These are phyloP conservation scores for Frankliniella intonsa DNA, from an alignment of 2,888 invertebrate genomes.

Conservation along the genomic window DNA sequence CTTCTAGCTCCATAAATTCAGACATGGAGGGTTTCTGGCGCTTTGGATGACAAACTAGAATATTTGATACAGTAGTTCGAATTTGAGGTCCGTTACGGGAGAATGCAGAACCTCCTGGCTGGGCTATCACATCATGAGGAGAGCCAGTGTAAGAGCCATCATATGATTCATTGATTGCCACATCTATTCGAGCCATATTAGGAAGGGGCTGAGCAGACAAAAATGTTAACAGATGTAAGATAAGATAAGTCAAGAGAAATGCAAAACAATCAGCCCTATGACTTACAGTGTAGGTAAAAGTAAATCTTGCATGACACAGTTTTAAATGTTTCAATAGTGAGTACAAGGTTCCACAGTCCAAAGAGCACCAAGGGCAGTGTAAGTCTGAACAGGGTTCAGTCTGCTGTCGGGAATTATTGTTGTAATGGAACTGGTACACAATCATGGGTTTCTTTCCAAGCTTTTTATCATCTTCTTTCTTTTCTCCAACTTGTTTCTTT, in stretches of 20 bases:
- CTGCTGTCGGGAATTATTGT: constrained; percentile 90
- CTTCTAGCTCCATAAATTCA: constrained; percentile 84
- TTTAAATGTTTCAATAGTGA: constrained; percentile 89
- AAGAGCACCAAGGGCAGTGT: constrained; percentile 92
- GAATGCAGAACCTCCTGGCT: constrained; percentile 65
- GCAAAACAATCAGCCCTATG: constrained; percentile 36
- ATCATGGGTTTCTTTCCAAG: constrained; percentile 63
- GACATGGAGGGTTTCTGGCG: constrained; percentile 65
- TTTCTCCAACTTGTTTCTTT: constrained; percentile 12
- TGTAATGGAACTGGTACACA: constrained; percentile 93
- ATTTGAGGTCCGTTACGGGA: constrained; percentile 67
- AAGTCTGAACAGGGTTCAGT: constrained; percentile 91
- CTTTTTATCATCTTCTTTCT: constrained; percentile 29
- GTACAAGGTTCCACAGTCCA: constrained; percentile 83
- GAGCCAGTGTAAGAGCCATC: constrained; percentile 94
- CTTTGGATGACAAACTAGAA: constrained; percentile 71
- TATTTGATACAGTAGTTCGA: constrained; percentile 70
- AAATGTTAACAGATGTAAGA: constrained; percentile 1
- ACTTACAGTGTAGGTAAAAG: constrained; percentile 83
- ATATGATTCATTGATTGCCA: constrained; percentile 89
- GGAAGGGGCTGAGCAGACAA: constrained; percentile 57
- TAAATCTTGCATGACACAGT: constrained; percentile 87
- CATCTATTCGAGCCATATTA: constrained; percentile 84
- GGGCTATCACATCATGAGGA: constrained; percentile 79
- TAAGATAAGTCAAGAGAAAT: not conserved